These are phyloP conservation scores for Scomber japonicus DNA, from an alignment of 2,113 vertebrate genomes.

Conservation along the genomic window DNA sequence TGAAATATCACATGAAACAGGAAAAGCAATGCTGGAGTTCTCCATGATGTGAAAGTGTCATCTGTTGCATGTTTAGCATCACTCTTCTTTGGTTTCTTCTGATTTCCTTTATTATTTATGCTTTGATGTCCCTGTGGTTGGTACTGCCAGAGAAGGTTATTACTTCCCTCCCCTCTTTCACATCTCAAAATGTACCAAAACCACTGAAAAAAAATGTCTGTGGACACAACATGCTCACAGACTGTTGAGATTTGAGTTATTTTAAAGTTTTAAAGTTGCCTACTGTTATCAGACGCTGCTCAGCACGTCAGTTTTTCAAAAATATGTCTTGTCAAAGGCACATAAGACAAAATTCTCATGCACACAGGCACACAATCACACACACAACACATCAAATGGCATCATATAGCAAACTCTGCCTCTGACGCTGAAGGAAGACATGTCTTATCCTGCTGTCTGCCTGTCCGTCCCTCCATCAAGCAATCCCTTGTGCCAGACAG, in stretches of 20 bases:
- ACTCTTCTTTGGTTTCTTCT: background rate
- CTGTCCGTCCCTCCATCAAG: slow-evolving; percentile 42
- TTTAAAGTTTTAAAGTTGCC: slow-evolving; percentile 27
- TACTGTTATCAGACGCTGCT: slow-evolving; percentile 6
- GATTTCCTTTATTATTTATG: slow-evolving; percentile 29
- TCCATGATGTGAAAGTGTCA: background rate
- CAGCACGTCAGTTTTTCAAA: slow-evolving; percentile 3
- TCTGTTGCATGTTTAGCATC: slow-evolving; percentile 11
- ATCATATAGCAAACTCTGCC: slow-evolving; percentile 38
- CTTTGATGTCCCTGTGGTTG: slow-evolving; percentile 39
- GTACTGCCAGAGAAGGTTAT: slow-evolving; percentile 47
- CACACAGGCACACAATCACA: slow-evolving; percentile 4
- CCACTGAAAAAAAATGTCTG: slow-evolving; percentile 20
- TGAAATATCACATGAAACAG: background rate
- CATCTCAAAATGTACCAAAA: slow-evolving; percentile 8
- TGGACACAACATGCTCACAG: slow-evolving; percentile 13
- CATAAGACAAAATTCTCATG: slow-evolving; percentile 4
- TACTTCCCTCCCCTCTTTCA: slow-evolving; percentile 1
- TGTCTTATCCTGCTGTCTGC: slow-evolving; percentile 62
- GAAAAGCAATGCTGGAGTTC: background rate
- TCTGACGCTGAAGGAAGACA: slow-evolving; percentile 47
- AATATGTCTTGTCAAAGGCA: slow-evolving; percentile 11
- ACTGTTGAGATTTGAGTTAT: slow-evolving; percentile 16
- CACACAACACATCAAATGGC: slow-evolving; percentile 47
- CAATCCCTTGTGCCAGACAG: slow-evolving; percentile 67